Base-by-base conservation (phyloP, 2,113 vertebrate species). In the Tragelaphus strepsiceros region DNA sequence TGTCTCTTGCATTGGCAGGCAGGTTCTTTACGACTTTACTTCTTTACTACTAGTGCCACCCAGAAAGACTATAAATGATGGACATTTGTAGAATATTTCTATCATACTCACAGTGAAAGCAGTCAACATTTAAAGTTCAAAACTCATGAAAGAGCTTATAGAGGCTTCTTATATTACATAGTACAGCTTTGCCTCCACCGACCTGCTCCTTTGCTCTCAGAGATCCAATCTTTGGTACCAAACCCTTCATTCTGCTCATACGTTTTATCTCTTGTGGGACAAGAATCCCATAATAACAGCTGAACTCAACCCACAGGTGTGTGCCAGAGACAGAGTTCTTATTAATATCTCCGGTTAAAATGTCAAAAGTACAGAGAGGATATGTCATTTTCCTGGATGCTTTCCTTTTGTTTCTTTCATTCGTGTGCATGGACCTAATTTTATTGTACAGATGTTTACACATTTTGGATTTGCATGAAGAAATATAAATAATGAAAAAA, bases 401-500 rank as follows among this genome's bases (percentile, higher is more conserved):
- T 93, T 96, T 93, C 26, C 5, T 93, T 94, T 78, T 62, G 67
- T 74, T 94, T 85, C 14, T 86, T 95, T 83, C 64, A 87, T 92
- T 82, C 94, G 92, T 64, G 49, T 84, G 88, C 39, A 88, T 62
- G 19, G 19, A 61, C 46, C 21, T 51, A 92, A 78, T 89, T 54
- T 83, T 86, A 82, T 62, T 85, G 91, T 84, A 87, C 64, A 93
- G 22, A 61, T 85, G 43, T n/a, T 43, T 85, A 74, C 59, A 22
- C 16, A 67, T 67, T 94, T 62, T 51, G 19, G 46, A 89, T 83
- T 94, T 28, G 16, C 77, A 89, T 5, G n/a, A 43, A 78, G 11
- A 93, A 77, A 88, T 53, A 67, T 86, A 53, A 78, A 88, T 77
- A 88, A 91, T 51, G 32, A 71, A 88, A 15, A 86, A 54, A 92